Conservation (phyloP, 2,797 vertebrate genomes). For the Ataeniobius toweri region DNA sequence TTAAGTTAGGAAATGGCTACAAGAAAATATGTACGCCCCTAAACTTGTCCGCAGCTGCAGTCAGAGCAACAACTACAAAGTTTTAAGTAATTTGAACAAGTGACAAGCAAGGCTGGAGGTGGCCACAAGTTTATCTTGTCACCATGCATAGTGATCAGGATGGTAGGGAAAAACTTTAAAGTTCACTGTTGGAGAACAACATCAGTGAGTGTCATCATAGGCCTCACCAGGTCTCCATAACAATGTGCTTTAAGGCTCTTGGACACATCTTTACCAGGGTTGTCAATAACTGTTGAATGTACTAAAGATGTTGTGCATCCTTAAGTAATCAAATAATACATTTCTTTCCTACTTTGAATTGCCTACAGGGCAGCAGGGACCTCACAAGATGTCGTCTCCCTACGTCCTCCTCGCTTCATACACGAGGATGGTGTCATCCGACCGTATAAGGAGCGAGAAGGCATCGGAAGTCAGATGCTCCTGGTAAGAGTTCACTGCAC, state of each 20-base stretch:
- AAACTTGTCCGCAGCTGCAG: not conserved
- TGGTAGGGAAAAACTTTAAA: not conserved
- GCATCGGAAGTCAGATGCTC: slow-evolving; percentile 95
- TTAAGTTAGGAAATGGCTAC: not conserved
- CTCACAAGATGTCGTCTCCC: slow-evolving; percentile 87
- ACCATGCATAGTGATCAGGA: not conserved
- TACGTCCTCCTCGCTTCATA: slow-evolving; percentile 94
- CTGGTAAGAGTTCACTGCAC: slow-evolving; percentile 82
- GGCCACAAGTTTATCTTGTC: not conserved
- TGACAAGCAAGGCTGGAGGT: not conserved
- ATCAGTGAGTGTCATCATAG: not conserved
- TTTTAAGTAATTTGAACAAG: not conserved
- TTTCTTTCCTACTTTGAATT: slow-evolving; percentile 19
- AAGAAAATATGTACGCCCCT: not conserved
- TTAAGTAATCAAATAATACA: not conserved
- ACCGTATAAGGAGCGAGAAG: slow-evolving; percentile 92
- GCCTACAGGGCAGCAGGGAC: slow-evolving; percentile 88
- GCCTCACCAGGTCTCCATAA: not conserved
- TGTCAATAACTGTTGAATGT: not conserved
- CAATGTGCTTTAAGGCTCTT: not conserved
- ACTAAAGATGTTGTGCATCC: not conserved
- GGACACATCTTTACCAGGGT: not conserved
- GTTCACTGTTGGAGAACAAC: not conserved
- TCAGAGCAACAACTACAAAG: not conserved
- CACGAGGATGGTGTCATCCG: slow-evolving; percentile 96